Conservation (phyloP, 2,888 invertebrate genomes). For the Drosophila subsilvestris region DNA sequence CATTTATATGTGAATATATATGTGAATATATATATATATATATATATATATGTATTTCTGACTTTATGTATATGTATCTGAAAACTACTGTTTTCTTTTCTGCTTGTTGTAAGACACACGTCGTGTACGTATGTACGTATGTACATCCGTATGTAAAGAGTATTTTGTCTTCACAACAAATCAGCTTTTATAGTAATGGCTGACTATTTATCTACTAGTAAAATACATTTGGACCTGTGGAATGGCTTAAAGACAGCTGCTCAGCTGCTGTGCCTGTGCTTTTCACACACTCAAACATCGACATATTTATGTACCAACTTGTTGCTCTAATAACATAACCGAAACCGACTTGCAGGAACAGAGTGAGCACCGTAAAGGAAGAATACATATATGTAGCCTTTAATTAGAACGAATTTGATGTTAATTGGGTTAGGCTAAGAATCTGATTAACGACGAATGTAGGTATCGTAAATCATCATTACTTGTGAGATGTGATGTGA, state of each 20-base stretch:
- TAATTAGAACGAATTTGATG: not conserved
- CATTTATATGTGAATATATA: constrained; percentile 7
- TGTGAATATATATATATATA: not conserved
- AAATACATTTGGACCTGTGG: no score
- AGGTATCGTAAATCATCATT: not conserved
- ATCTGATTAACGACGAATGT: not conserved
- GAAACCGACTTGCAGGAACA: not conserved
- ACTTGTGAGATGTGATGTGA: constrained; percentile 6
- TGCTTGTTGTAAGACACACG: not conserved
- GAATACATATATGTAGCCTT: not conserved
- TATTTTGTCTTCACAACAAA: no score
- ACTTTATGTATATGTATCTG: no score
- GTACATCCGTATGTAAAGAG: no score
- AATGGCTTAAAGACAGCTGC: not conserved
- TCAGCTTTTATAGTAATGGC: no score
- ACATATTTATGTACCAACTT: not conserved
- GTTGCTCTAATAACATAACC: not conserved
- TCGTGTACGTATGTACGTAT: not conserved
- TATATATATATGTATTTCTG: not conserved
- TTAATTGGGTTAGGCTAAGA: not conserved
- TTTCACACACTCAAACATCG: not conserved
- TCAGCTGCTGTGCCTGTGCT: not conserved
- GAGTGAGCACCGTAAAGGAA: not conserved
- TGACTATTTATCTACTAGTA: no score
- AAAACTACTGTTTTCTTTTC: no score